Evolutionary conservation across 2,888 invertebrate species (phyloP), one percentile per base, ranked within the genome.

Genomic region (Andrena hattorfiana): DNA sequence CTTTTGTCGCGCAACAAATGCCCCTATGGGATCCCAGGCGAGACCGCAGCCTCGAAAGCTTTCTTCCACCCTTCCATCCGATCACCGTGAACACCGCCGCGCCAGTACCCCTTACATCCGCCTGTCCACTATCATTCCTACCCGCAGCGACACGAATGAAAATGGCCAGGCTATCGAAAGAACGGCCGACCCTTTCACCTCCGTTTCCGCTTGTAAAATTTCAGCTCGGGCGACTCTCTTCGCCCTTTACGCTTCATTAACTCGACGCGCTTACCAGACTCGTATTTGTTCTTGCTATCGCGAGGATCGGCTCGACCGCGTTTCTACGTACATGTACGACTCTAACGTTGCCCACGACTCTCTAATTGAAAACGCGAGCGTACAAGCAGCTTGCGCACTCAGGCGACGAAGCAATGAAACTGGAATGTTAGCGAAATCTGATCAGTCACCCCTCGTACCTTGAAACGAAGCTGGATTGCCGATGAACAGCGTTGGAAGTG

Each of bases 391-490:
- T 8, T 51, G 2, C n/a, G 2, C 6, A 0, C 51, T 51, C 20
- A 2, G n/a, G 8, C 32, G 51, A 51, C 20, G n/a, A 51, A 20
- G 20, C 20, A 8, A 8, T 51, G 20, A 2, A 8, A 20, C 20
- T 20, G 8, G 51, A 20, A 20, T 20, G 20, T 51, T 20, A n/a
- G n/a, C 0, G 2, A 23, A 28, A 2, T 32, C 8, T 32, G 26
- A 16, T 20, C 30, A 23, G 1, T 23, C 16, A 5, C 3, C 4
- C 8, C 13, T 48, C 66, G 20, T 81, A 88, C 88, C 88, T 83
- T 7, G 69, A 74, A 23, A 82, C 51, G 54, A 84, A 83, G 6
- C 59, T 82, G 51, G 77, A 66, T 2, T 66, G 59, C 5, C 69
- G 73, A 26, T 56, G 68, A 63, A 56, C 35, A n/a, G 51, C 32